Percentiles rank a stretch among this genome's conserved stretches.
Conservation (phyloP, 2,113 vertebrate genomes). For the Serinus canaria region DNA sequence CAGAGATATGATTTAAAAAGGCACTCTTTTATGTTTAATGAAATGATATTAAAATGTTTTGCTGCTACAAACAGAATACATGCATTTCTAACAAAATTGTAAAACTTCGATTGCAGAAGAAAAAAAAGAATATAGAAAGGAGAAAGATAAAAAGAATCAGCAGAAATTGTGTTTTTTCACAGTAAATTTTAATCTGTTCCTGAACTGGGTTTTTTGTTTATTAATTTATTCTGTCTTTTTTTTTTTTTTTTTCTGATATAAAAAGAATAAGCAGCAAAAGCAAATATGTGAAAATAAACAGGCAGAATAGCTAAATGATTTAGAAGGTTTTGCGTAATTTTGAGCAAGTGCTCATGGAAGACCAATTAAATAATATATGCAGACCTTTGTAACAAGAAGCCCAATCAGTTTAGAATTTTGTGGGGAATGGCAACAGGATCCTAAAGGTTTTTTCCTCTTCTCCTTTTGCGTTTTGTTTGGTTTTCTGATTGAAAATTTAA, state of each 20-base stretch:
- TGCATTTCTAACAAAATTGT: background rate
- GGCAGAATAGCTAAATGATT: background rate
- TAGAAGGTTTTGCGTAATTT: background rate
- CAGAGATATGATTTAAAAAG: constrained; percentile 10
- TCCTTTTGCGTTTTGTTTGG: background rate
- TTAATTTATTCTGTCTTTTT: background rate
- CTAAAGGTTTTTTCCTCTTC: background rate
- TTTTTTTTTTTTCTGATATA: background rate
- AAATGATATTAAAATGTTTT: background rate
- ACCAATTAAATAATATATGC: background rate
- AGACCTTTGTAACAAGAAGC: background rate
- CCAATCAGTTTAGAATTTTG: background rate
- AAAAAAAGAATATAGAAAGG: background rate
- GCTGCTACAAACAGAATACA: background rate
- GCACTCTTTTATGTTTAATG: background rate
- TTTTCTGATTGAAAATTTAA: background rate
- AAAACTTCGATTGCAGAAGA: background rate
- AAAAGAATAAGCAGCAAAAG: background rate
- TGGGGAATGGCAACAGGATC: background rate
- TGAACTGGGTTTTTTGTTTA: background rate
- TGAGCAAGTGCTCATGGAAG: background rate
- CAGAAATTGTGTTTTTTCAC: background rate
- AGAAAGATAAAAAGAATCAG: background rate
- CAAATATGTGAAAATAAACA: background rate
- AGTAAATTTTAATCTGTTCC: background rate